Evolutionary conservation across 2,113 vertebrate genomes (phyloP), one percentile per base, ranked within the genome.

Genomic region (Cnemophilus loriae): DNA sequence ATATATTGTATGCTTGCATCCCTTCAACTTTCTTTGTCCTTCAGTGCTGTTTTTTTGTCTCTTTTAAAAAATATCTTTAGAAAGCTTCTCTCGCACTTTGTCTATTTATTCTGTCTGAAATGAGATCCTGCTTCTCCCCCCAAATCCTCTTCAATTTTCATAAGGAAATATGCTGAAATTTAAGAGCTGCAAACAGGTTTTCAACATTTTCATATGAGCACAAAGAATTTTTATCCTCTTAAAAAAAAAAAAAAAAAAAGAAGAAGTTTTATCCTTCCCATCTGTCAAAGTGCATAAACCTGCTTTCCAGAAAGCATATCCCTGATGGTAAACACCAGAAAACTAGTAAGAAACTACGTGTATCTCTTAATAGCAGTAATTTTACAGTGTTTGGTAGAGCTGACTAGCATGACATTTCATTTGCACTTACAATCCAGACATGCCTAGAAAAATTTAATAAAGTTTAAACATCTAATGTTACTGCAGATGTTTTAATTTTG

Each of bases 11-110:
- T 83, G 21, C 88, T 91, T 85, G 68, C 59, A 81, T 26, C 50
- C 52, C 73, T 83, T 97, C 67, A 83, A 60, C 49, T 97, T 97
- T 84, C 91, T 91, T 88, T 95, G 74, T 92, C 56, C n/a, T 92
- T 89, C 67, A 70, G 9, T 64, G 17, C 21, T 82, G 50, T 13
- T 76, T 55, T 78, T 81, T 87, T 86, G 56, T 81, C 49, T 79
- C 56, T 82, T 84, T 71, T 42, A 55, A 89, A 67, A 37, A 83
- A 28, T 65, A 59, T 22, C 65, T 83, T 93, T 65, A 71, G 76
- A 94, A 96, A 79, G 33, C 37, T 63, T 85, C 76, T 81, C 39
- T 87, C 33, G 52, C 52, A 63, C 16, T 53, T 93, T 78, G 50
- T 84, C 30, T n/a, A 6, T 95, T 96, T 95, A 64, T 91, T 33